phyloP scores from a whole-genome alignment of 2,113 vertebrate genomes.

The Heptranchias perlo region DNA sequence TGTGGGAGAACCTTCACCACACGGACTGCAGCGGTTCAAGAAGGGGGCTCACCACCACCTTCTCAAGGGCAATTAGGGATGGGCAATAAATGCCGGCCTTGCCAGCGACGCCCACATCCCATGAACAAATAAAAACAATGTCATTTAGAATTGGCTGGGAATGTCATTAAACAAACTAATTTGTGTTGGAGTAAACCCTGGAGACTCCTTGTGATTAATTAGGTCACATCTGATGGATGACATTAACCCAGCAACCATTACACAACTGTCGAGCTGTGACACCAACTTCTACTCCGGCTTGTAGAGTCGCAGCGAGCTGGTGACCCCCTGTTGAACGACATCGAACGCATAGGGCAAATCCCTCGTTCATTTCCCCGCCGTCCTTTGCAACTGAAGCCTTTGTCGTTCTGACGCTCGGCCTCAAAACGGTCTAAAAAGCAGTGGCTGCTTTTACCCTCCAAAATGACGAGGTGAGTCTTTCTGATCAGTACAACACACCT shows the following conservation, averaged over 20 bases:
- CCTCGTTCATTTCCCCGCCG: not conserved
- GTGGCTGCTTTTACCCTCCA: not conserved
- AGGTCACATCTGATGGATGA: not conserved
- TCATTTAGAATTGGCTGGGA: not conserved
- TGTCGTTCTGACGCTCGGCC: not conserved
- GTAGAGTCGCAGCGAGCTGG: not conserved
- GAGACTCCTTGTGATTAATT: not conserved
- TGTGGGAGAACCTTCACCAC: too few species aligned
- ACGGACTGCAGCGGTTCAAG: too few species aligned
- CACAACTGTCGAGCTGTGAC: not conserved
- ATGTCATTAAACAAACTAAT: not conserved
- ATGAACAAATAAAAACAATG: too few species aligned
- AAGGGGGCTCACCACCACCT: too few species aligned
- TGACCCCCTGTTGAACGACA: not conserved
- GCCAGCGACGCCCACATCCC: too few species aligned
- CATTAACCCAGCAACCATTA: not conserved
- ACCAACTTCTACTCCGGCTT: not conserved
- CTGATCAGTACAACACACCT: too few species aligned
- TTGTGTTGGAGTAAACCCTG: not conserved
- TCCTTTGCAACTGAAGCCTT: not conserved
- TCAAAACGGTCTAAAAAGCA: not conserved
- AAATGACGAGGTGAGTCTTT: too few species aligned
- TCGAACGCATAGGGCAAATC: not conserved
- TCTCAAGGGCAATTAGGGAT: too few species aligned
- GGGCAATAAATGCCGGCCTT: too few species aligned